phyloP scores from a whole-genome alignment of 2,888 invertebrate species.

The Mesochorus sp. region DNA sequence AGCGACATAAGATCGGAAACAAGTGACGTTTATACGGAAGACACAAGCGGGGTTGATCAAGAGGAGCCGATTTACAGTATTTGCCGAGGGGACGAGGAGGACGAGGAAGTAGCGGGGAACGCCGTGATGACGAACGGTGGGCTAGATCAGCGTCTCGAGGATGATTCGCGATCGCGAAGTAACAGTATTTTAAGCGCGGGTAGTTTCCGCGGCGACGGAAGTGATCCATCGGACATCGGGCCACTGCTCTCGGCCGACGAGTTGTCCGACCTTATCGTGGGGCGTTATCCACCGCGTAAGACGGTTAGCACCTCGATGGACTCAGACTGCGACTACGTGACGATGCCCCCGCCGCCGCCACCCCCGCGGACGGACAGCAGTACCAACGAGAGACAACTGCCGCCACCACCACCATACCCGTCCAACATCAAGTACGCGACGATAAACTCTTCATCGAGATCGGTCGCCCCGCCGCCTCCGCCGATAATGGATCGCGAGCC shows the following conservation, averaged over 20 bases:
- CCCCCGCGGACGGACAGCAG: conserved; percentile 88
- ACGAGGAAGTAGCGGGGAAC: conserved; percentile 40
- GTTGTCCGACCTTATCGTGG: conserved; percentile 92
- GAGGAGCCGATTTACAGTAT: conserved; percentile 80
- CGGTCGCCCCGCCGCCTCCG: conserved; percentile 62
- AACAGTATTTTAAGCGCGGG: conserved; percentile 92
- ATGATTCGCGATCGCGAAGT: conserved; percentile 82
- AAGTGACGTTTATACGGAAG: conserved; percentile 79
- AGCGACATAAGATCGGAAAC: conserved; percentile 79
- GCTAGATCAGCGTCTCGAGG: conserved; percentile 66
- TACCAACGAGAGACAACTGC: conserved; percentile 81
- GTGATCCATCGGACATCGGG: conserved; percentile 92
- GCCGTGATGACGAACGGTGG: conserved; percentile 53
- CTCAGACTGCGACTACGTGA: conserved; percentile 95
- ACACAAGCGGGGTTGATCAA: conserved; percentile 72
- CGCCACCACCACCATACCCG: conserved; percentile 82
- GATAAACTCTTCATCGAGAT: conserved; percentile 69
- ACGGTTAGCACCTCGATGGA: conserved; percentile 93
- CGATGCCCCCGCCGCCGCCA: conserved; percentile 86
- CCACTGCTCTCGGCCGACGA: conserved; percentile 92
- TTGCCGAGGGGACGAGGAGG: conserved; percentile 77
- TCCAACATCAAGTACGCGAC: conserved; percentile 73
- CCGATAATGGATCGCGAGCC: conserved; percentile 70
- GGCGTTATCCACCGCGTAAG: conserved; percentile 89
- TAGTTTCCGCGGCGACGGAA: conserved; percentile 94